Conservation (phyloP, 2,888 invertebrate genomes). For the Dilophus febrilis region DNA sequence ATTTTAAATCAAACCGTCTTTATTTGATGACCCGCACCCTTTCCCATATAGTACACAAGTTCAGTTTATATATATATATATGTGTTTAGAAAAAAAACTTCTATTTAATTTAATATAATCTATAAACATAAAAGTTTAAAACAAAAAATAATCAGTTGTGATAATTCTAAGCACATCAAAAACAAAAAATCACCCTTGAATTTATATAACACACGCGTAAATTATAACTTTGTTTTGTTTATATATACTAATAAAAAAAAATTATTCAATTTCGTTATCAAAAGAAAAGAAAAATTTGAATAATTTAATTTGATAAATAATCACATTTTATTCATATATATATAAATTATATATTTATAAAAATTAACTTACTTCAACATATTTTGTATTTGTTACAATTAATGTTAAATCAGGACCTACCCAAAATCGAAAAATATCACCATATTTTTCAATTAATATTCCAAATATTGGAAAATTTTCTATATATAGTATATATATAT, state of each 20-base stretch:
- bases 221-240: neutral
- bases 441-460: constrained; percentile 27
- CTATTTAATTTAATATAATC: too few species aligned
- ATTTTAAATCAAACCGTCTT: too few species aligned
- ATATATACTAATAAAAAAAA: neutral
- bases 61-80: too few species aligned
- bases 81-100: too few species aligned
- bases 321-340: neutral
- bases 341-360: too few species aligned
- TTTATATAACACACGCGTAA: neutral
- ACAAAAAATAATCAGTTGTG: too few species aligned
- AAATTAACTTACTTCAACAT: constrained; percentile 21
- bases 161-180: too few species aligned
- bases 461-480: constrained; percentile 7
- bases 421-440: constrained; percentile 28
- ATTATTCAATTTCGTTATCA: neutral
- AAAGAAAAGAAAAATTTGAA: neutral
- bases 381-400: constrained; percentile 27
- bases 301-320: neutral
- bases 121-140: too few species aligned
- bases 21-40: too few species aligned
- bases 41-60: too few species aligned
- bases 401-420: constrained; percentile 30
- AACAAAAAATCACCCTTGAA: neutral
- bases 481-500: neutral